Conservation (phyloP, 2,113 vertebrate genomes). For the Oriolus oriolus region DNA sequence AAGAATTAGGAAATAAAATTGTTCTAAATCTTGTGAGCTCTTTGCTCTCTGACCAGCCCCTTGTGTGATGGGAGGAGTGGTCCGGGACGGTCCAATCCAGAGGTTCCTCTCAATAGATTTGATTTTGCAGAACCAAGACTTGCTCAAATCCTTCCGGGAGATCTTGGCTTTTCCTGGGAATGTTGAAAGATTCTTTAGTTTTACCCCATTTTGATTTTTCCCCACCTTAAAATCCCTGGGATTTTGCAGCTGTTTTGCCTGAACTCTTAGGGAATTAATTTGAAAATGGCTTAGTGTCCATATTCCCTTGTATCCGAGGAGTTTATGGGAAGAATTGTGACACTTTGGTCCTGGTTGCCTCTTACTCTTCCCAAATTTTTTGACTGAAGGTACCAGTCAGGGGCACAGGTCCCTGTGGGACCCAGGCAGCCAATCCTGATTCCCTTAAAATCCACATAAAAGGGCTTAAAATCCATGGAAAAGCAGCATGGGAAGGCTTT, state of each 20-base stretch:
- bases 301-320: accelerated
- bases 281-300: neutral
- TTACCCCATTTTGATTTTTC: neutral
- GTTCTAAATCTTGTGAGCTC: neutral
- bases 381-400: neutral
- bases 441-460: neutral
- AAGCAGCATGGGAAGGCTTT: neutral
- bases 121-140: neutral
- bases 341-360: neutral
- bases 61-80: neutral
- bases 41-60: neutral
- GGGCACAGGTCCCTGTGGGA: neutral
- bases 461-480: neutral
- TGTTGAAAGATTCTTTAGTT: neutral
- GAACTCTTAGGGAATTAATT: neutral
- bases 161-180: neutral
- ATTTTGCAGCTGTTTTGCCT: neutral
- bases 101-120: neutral
- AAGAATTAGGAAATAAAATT: neutral
- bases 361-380: neutral
- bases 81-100: neutral
- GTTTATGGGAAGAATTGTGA: neutral
- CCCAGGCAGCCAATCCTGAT: neutral
- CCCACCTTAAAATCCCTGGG: neutral
- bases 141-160: neutral